Percentiles rank a stretch among this genome's conserved stretches.
phyloP scores from a whole-genome alignment of 2,113 vertebrate genomes.

The Gymnobelideus leadbeateri region DNA sequence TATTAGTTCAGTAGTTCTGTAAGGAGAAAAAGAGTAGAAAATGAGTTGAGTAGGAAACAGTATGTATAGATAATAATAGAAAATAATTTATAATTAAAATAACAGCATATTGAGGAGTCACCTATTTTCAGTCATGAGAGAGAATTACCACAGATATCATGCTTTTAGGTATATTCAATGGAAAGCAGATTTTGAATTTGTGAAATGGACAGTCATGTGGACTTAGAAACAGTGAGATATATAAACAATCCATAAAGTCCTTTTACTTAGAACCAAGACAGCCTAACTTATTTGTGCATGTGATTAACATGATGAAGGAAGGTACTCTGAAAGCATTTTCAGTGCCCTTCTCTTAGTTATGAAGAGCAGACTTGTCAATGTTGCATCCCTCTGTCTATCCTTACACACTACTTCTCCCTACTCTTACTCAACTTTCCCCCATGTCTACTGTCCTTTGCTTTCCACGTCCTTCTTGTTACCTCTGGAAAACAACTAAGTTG shows the following conservation, averaged over 20 bases:
- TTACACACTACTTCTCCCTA: background rate
- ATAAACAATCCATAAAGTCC: background rate
- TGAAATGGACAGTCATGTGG: background rate
- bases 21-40: background rate
- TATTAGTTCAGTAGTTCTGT: background rate
- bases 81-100: background rate
- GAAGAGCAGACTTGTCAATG: background rate
- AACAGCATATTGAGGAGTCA: background rate
- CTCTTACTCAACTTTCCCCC: background rate
- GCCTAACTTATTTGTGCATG: background rate
- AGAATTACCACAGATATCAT: background rate
- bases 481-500: background rate
- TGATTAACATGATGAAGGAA: background rate
- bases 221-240: background rate
- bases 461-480: background rate
- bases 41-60: slow-evolving; percentile 12
- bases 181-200: slow-evolving; percentile 14
- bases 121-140: background rate
- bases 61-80: background rate
- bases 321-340: background rate
- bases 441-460: background rate
- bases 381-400: background rate
- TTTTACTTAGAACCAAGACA: background rate
- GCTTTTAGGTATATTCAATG: background rate
- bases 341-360: background rate